Conservation (phyloP, 1,140 invertebrate genomes). For the Drosophila pseudoobscura region DNA sequence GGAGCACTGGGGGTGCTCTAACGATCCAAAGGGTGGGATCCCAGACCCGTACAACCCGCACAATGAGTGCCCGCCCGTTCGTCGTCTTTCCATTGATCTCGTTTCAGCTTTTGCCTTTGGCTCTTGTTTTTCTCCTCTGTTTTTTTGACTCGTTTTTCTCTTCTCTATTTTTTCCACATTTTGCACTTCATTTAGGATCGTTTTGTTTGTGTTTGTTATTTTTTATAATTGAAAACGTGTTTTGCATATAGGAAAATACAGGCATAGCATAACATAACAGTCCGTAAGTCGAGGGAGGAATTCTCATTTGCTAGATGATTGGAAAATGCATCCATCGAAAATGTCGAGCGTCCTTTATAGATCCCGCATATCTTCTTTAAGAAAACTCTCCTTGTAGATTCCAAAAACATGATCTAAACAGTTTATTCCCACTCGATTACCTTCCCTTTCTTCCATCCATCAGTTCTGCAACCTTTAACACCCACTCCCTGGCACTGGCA, state of each 20-base stretch:
- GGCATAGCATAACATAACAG: constrained; percentile 14
- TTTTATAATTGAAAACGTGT: constrained; percentile 73
- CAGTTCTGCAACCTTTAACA: not conserved
- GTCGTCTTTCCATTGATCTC: constrained; percentile 4
- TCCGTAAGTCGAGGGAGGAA: constrained; percentile 10
- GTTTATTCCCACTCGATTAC: too few relatives aligned
- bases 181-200: constrained; percentile 23
- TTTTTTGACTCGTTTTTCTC: not conserved
- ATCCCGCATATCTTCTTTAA: too few relatives aligned
- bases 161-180: constrained; percentile 19
- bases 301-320: too few relatives aligned
- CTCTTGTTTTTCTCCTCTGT: constrained; percentile 1
- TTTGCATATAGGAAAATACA: constrained; percentile 61
- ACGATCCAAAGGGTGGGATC: constrained; percentile 11
- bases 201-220: constrained; percentile 16
- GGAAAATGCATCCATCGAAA: too few relatives aligned
- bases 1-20: constrained; percentile 23
- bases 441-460: too few relatives aligned
- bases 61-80: not conserved
- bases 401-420: too few relatives aligned
- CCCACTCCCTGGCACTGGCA: not conserved
- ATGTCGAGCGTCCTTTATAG: too few relatives aligned
- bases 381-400: too few relatives aligned
- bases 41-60: not conserved
- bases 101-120: constrained; percentile 1